Percentiles rank a stretch among this genome's conserved stretches.
phyloP scores from a whole-genome alignment of 1,140 invertebrate genomes.

The Drosophila willistoni region DNA sequence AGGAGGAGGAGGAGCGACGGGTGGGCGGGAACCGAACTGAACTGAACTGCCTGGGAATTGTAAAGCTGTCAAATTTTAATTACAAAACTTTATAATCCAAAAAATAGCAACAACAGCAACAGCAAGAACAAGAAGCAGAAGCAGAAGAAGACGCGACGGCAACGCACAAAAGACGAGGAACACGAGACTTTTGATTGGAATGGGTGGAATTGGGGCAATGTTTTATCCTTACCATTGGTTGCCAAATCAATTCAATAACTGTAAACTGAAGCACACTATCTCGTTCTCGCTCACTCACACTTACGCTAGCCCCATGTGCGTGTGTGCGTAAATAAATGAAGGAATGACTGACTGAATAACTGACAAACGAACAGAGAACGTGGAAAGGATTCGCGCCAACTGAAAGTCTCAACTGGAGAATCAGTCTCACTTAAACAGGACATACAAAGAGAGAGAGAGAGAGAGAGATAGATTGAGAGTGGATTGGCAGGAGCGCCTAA shows the following conservation, averaged over 20 bases:
- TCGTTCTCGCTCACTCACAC: not conserved
- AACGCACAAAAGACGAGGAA: slow-evolving; percentile 30
- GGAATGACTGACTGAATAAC: slow-evolving; percentile 55
- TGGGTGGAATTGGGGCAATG: slow-evolving; percentile 28
- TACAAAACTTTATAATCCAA: slow-evolving; percentile 82
- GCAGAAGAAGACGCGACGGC: slow-evolving; percentile 5
- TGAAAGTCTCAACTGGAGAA: slow-evolving; percentile 31
- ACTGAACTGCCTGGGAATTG: slow-evolving; percentile 65
- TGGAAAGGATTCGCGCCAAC: slow-evolving; percentile 14
- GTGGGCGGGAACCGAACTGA: not conserved
- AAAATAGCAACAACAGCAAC: slow-evolving; percentile 65
- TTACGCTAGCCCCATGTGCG: slow-evolving; percentile 48
- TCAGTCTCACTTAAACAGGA: not conserved
- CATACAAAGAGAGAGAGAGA: not conserved
- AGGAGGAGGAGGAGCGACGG: slow-evolving; percentile 42
- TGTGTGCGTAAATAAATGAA: slow-evolving; percentile 70
- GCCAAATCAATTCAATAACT: slow-evolving; percentile 79
- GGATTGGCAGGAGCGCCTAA: not conserved
- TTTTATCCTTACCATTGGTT: slow-evolving; percentile 17
- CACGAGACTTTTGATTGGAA: slow-evolving; percentile 15
- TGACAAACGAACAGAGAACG: slow-evolving; percentile 39
- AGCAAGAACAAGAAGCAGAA: not conserved
- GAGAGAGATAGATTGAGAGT: not conserved
- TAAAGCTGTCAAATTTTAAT: slow-evolving; percentile 82
- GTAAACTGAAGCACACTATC: slow-evolving; percentile 9